Base-by-base conservation (phyloP, 2,113 vertebrate genomes). In the Megalops atlanticus region DNA sequence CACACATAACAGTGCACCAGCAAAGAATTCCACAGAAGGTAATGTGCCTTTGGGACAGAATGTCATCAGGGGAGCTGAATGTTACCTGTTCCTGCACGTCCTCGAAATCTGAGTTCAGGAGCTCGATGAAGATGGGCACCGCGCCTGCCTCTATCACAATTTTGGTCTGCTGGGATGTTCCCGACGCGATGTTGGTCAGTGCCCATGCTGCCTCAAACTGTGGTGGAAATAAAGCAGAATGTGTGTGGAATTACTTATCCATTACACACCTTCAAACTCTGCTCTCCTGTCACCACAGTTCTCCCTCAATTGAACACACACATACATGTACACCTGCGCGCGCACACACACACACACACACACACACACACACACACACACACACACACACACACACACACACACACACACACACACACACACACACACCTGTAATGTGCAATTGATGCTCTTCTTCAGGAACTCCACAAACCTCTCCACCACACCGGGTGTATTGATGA, bases 181-280 rank as follows among this genome's bases (percentile, higher is more conserved):
- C 98, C 0, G 98, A 99, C 4, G 98, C 97, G 21, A 99, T 99
- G 91, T 99, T 99, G 0, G 98, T 99, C 85, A 99, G 88, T 0
- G 98, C 98, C 98, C 98, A 99, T 0, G 98, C 98, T 0, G 98
- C 98, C 93, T 99, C 98, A 81, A 99, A 99, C 98, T 99, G 64
- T 70, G 43, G 27, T 33, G 52, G 74, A 64, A 7, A 40, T 0
- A 33, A 5, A 74, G 12, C 36, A 74, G 47, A 49, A 16, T 11
- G n/a, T 24, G n/a, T 5, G 12, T 45, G 4, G 40, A n/a, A n/a
- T n/a, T n/a, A 31, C 18, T 14, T 2, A 47, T 39, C 1, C 24
- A 45, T 38, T 38, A 45, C n/a, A 2, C 47, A 10, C 2, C 24
- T 14, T 54, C 49, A 54, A n/a, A n/a, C n/a, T n/a, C n/a, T n/a